Conservation (phyloP, 2,113 vertebrate species). For the Cyanocitta stelleri region DNA sequence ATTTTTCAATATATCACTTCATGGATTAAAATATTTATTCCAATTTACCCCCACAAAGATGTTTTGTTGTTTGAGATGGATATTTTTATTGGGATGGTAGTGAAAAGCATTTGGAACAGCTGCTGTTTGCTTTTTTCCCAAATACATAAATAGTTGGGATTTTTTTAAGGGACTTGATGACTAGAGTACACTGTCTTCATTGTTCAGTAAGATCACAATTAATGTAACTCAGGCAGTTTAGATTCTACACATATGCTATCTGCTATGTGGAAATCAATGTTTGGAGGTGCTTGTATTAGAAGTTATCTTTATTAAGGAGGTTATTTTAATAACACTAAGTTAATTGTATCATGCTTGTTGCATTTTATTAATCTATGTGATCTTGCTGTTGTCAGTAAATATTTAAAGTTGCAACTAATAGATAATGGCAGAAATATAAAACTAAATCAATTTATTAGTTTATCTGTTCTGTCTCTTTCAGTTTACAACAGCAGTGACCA, state of each 20-base stretch:
- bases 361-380: neutral
- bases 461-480: constrained; percentile 71
- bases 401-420: neutral
- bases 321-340: neutral
- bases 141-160: neutral
- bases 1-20: neutral
- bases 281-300: neutral
- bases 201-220: neutral
- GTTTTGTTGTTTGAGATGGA: neutral
- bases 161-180: neutral
- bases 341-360: neutral
- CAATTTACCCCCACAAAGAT: neutral
- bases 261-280: neutral
- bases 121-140: neutral
- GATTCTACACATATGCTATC: neutral
- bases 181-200: neutral
- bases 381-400: neutral
- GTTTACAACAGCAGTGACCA: constrained; percentile 90
- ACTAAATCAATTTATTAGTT: neutral
- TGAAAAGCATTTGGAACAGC: neutral
- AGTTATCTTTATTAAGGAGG: neutral
- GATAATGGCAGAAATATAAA: neutral
- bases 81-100: neutral
- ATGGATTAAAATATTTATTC: neutral
- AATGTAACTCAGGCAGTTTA: neutral